Evolutionary conservation across 2,113 vertebrate species (phyloP), one percentile per base, ranked within the genome.

Genomic region (Guaruba guarouba): DNA sequence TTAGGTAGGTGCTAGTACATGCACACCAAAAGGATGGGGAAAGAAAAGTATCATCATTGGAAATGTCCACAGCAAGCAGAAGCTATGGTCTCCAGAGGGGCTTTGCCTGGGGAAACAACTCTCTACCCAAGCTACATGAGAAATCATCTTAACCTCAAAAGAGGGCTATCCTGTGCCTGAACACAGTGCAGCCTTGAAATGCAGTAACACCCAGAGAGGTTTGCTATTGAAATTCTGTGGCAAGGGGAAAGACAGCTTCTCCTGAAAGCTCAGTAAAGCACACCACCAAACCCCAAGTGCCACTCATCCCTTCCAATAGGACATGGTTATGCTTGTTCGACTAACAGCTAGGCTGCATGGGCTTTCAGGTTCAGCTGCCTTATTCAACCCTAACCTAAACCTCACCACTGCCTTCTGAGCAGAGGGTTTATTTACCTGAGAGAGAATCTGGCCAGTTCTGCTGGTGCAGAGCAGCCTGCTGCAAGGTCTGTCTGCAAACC

Each of bases 41-140:
- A 1, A 6, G 44, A 57, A 35, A 17, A 0, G 0, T 20, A 27
- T 27, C 17, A 0, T 43, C 3, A 9, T 62, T 44, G 48, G 86
- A 71, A 55, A 19, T 31, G 57, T 37, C 85, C 85, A 7, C 10
- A 57, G 90, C 1, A 17, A 90, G 78, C 6, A 43, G 64, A 90
- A 55, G 33, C 52, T 87, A 49, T 27, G 27, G 27, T 43, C 43
- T 46, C 69, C 2, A 8, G 79, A 62, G 57, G 20, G 57, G 33
- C 33, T 86, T 88, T 67, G 48, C 82, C 54, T 67, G 31, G 52
- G 66, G 41, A 70, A 88, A 46, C 29, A 90, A 66, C 55, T 49
- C 27, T 80, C 57, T 27, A n/a, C n/a, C 49, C 80, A 18, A 29
- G n/a, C 33, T 67, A 10, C 89, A 79, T 9, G 25, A 90, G 68